Conservation (phyloP, 2,797 vertebrate species). For the Cyprinella venusta region DNA sequence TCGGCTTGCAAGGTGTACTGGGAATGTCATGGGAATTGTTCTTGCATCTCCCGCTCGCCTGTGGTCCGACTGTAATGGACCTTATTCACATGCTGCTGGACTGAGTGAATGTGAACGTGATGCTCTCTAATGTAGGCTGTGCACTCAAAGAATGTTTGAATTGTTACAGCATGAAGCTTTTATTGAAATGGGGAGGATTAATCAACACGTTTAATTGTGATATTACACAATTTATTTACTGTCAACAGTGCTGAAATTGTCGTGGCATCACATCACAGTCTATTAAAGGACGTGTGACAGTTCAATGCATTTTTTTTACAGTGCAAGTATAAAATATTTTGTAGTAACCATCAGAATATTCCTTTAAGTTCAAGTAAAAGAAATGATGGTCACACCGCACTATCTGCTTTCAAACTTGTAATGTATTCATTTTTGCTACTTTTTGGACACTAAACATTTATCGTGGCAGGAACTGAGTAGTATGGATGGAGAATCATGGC, state of each 20-base stretch:
- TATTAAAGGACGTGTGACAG: not conserved
- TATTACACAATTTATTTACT: not conserved
- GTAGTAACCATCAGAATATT: not conserved
- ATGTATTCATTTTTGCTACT: not conserved
- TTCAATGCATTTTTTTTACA: not conserved
- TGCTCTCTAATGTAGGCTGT: not conserved
- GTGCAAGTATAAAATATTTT: not conserved
- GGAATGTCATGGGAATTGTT: slow-evolving; percentile 6
- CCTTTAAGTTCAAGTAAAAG: not conserved
- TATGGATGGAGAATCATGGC: not conserved
- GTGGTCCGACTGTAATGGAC: slow-evolving; percentile 59
- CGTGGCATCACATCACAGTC: not conserved
- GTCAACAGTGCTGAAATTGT: not conserved
- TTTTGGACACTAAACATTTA: not conserved
- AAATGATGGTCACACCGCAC: not conserved
- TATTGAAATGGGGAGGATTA: not conserved
- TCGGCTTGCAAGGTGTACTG: not conserved
- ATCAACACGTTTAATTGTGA: not conserved
- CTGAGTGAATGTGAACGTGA: slow-evolving; percentile 17
- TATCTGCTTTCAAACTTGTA: not conserved
- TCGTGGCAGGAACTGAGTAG: not conserved
- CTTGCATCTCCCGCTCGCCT: not conserved
- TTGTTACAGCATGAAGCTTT: not conserved
- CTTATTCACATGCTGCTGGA: slow-evolving; percentile 62
- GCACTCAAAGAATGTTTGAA: not conserved